A percentile compares a stretch with the other conserved stretches of the same genome.
phyloP scores from a whole-genome alignment of 2,888 invertebrate genomes.

The Thymelicus lineola region DNA sequence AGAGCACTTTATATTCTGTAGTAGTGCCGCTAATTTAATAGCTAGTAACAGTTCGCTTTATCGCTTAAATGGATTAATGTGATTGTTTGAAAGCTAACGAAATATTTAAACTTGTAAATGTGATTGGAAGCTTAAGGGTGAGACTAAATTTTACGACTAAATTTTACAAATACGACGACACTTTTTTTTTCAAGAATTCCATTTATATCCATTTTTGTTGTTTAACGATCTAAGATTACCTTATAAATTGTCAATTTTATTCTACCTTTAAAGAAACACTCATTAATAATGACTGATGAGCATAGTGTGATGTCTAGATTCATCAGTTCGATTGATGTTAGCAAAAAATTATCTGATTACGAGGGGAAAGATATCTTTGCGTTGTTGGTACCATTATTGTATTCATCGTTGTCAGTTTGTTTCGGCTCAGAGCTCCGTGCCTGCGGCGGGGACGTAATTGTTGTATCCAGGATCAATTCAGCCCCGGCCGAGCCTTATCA shows the following conservation, averaged over 20 bases:
- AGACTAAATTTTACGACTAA: no score
- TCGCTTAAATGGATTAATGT: neutral
- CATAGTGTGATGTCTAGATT: no score
- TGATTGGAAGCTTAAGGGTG: neutral
- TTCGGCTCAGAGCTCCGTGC: neutral
- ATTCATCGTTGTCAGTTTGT: neutral
- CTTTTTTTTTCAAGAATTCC: no score
- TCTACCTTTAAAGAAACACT: no score
- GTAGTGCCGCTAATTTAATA: slow-evolving; percentile 4
- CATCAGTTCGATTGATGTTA: no score
- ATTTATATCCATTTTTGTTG: no score
- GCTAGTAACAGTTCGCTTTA: neutral
- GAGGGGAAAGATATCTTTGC: no score
- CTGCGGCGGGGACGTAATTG: neutral
- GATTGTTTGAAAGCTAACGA: neutral
- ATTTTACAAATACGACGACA: no score
- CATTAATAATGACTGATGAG: no score
- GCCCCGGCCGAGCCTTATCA: slow-evolving; percentile 5
- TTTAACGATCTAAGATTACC: no score
- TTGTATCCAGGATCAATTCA: neutral
- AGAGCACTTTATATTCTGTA: neutral
- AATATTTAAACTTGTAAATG: neutral
- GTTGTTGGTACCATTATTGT: neutral
- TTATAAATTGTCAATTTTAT: no score
- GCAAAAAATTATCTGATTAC: no score